Evolutionary conservation across 1,140 invertebrate species (phyloP).

Genomic region (Vanessa tameamea): DNA sequence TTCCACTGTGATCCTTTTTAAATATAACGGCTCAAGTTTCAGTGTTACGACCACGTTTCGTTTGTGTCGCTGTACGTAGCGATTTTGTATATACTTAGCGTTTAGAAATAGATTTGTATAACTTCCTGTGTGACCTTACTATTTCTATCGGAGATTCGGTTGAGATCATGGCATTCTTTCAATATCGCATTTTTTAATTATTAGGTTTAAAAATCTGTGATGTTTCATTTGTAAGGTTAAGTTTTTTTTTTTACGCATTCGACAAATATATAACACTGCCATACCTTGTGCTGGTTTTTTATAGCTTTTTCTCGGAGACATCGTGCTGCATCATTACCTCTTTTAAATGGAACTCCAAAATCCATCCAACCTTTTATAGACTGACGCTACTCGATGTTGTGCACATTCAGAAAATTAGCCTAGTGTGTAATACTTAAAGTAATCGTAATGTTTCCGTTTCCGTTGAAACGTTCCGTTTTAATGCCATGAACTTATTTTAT

Average conservation of each 20-base stretch:
- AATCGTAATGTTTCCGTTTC: constrained; percentile 38
- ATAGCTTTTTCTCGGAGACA: constrained; percentile 21
- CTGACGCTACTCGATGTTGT: constrained; percentile 78
- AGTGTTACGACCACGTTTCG: constrained; percentile 65
- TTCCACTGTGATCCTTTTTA: constrained; percentile 81
- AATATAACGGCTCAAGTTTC: constrained; percentile 75
- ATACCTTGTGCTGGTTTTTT: constrained; percentile 30
- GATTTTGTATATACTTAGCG: constrained; percentile 71
- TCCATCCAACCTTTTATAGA: constrained; percentile 79
- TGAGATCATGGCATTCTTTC: constrained; percentile 62
- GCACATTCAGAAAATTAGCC: constrained; percentile 73
- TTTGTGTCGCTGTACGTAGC: constrained; percentile 45
- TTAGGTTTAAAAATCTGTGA: constrained; percentile 74
- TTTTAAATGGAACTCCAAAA: constrained; percentile 56
- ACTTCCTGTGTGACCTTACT: constrained; percentile 77
- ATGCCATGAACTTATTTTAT: constrained; percentile 48
- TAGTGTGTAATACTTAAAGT: constrained; percentile 56
- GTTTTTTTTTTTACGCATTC: constrained; percentile 46
- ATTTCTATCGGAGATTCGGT: constrained; percentile 55
- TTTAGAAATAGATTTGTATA: constrained; percentile 66
- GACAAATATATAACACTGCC: constrained; percentile 46
- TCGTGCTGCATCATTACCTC: constrained; percentile 27
- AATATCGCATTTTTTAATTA: constrained; percentile 56
- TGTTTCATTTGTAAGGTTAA: constrained; percentile 69
- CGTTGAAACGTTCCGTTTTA: constrained; percentile 33